Conservation (phyloP, 2,113 vertebrate genomes). For the Perca schrenkii region DNA sequence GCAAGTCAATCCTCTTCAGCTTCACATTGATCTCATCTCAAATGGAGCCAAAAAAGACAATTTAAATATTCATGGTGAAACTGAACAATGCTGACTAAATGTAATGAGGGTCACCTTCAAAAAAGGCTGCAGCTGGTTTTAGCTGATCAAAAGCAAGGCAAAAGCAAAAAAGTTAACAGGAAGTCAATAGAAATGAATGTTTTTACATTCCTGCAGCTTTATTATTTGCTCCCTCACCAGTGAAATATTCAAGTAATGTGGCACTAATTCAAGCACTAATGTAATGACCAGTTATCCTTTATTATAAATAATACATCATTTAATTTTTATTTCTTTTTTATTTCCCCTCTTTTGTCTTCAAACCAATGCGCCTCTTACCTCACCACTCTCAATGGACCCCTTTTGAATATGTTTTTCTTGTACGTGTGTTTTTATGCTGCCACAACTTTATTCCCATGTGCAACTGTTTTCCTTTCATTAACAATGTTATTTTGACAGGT, state of each 20-base stretch:
- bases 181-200: background rate
- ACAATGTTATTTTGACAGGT: constrained; percentile 29
- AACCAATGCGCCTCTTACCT: background rate
- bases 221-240: background rate
- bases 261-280: background rate
- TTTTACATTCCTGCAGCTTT: background rate
- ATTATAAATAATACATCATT: background rate
- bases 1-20: constrained; percentile 54
- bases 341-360: constrained; percentile 13
- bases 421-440: background rate
- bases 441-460: constrained; percentile 32
- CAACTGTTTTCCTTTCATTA: constrained; percentile 33
- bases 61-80: constrained; percentile 75
- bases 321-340: background rate
- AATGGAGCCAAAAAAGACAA: constrained; percentile 68
- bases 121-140: constrained; percentile 44
- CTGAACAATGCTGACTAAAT: constrained; percentile 66
- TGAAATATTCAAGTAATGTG: background rate
- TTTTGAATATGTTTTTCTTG: constrained; percentile 4
- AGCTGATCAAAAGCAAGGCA: constrained; percentile 37
- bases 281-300: background rate
- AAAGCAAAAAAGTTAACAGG: background rate
- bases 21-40: constrained; percentile 70
- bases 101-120: constrained; percentile 72
- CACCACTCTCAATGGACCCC: background rate